Percentiles rank a stretch among this genome's conserved stretches.
These are phyloP conservation scores for Pituophis catenifer DNA, from an alignment of 2,113 vertebrate genomes.

Conservation along the genomic window DNA sequence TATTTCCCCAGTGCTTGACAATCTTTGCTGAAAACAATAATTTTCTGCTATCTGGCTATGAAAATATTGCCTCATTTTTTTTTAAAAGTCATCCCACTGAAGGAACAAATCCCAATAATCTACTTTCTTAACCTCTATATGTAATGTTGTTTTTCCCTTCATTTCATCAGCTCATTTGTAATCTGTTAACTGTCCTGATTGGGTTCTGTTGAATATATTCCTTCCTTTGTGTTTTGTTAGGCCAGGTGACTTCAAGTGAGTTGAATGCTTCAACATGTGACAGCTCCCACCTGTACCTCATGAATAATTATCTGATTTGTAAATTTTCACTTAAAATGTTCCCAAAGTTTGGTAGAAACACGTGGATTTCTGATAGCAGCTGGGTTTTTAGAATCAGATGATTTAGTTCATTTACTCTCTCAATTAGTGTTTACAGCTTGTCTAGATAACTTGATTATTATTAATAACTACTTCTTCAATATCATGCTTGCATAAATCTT, in stretches of 20 bases:
- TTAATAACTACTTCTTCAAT: constrained; percentile 6
- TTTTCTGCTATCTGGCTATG: not conserved
- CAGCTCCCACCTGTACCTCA: not conserved
- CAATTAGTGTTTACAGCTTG: not conserved
- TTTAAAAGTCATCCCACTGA: not conserved
- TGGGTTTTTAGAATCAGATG: not conserved
- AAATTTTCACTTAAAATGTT: not conserved
- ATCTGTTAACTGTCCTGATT: not conserved
- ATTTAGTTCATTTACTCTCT: not conserved
- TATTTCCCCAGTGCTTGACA: not conserved
- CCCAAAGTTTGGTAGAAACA: not conserved
- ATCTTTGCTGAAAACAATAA: not conserved
- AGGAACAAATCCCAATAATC: not conserved
- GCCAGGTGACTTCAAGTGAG: not conserved
- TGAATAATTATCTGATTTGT: not conserved
- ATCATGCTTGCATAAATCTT: not conserved
- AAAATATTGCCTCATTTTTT: not conserved
- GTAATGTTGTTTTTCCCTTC: not conserved
- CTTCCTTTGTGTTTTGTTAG: not conserved
- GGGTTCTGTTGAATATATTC: not conserved
- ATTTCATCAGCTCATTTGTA: not conserved
- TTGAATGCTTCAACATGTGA: not conserved
- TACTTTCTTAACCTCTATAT: not conserved
- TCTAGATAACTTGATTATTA: not conserved
- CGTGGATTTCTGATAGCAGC: not conserved